Evolutionary conservation across 2,888 invertebrate species (phyloP), one percentile per base, ranked within the genome.

Genomic region (Meiosimyza decipiens): DNA sequence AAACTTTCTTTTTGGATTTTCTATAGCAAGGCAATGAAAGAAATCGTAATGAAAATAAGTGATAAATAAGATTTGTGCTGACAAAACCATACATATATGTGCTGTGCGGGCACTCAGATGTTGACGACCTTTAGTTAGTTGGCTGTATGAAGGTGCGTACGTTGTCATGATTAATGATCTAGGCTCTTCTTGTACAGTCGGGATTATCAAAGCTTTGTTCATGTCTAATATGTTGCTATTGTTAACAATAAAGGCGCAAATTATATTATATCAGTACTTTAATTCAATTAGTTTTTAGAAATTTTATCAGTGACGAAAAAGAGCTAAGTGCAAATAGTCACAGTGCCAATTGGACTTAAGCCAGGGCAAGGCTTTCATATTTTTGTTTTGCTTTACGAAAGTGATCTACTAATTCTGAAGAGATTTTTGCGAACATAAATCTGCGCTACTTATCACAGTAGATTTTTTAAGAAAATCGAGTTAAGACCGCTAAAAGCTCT

Each of bases 1-100:
- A 49, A 67, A 40, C 15, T 57, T 22, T 40, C 40, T 33, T 47
- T 40, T 18, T 52, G 18, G 11, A 12, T 63, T 40, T 40, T 40
- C 40, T 40, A 6, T 47, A 16, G 47, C 9, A 6, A 3, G n/a
- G 18, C 50, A 50, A 50, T n/a, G 50, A 50, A 50, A 49, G 47
- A 47, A 49, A 22, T 64, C 13, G 64, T 22, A 18, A 64, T 64
- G 64, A 64, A 51, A 64, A 64, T 51, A 51, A 50, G 64, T 64
- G 64, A 64, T 64, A 64, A 64, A 64, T 64, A 64, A 64, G 64
- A 64, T 64, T 64, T 64, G 51, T 64, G 64, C 64, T 64, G 64
- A 64, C 51, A 64, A 64, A 64, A 51, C 16, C 64, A 64, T 51
- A 51, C 18, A 47, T 16, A 50, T 28, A 22, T 16, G 6, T 28